Percentiles rank a stretch among this genome's conserved stretches.
Conservation (phyloP, 2,797 vertebrate genomes). For the Chloroceryle amazona region DNA sequence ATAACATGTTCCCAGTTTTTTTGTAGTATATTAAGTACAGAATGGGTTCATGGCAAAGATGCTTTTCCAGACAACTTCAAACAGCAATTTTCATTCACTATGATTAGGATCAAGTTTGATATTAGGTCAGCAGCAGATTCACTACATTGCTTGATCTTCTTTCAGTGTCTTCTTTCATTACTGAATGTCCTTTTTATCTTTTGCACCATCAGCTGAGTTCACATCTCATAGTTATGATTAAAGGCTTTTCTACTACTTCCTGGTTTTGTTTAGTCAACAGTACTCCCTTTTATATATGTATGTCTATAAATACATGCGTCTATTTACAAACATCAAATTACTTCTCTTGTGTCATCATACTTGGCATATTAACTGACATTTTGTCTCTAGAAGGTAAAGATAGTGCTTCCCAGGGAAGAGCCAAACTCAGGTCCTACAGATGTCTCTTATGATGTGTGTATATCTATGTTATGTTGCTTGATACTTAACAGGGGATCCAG, state of each 20-base stretch:
- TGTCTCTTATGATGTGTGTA: not conserved
- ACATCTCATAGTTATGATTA: not conserved
- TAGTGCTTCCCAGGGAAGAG: not conserved
- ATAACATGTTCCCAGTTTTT: not conserved
- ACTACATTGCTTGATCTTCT: not conserved
- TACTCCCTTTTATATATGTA: not conserved
- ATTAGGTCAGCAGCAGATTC: not conserved
- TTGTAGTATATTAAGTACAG: not conserved
- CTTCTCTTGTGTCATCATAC: not conserved
- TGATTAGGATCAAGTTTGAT: not conserved
- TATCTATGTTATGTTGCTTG: not conserved
- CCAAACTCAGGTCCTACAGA: not conserved
- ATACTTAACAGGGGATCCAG: not conserved
- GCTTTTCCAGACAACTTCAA: not conserved
- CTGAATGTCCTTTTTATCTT: not conserved
- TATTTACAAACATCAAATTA: not conserved
- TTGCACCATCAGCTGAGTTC: not conserved
- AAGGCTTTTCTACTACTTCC: not conserved
- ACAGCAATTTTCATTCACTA: not conserved
- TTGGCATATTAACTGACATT: not conserved
- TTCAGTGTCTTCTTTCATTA: not conserved
- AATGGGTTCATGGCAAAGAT: not conserved
- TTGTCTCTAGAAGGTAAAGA: not conserved
- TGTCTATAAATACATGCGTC: not conserved
- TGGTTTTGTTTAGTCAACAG: not conserved